A percentile compares a stretch with the other conserved stretches of the same genome.
phyloP scores from a whole-genome alignment of 1,140 invertebrate genomes.

The Dreissena polymorpha region DNA sequence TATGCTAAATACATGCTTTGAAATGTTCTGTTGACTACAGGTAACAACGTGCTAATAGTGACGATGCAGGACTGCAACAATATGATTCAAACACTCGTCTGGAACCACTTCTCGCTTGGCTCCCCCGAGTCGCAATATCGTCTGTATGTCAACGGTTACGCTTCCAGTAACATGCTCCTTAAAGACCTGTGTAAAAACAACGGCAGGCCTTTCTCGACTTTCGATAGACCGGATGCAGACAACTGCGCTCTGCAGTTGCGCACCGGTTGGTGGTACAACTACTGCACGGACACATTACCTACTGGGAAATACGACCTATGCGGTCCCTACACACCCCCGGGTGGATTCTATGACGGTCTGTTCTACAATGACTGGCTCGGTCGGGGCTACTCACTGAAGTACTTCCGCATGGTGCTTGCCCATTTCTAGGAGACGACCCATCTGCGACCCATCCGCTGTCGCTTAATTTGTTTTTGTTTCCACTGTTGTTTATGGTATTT shows the following conservation, averaged over 20 bases:
- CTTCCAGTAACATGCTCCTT: neutral
- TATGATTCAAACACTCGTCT: neutral
- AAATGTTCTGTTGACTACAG: conserved; percentile 1
- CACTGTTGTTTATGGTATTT: too few species aligned
- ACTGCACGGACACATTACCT: conserved; percentile 57
- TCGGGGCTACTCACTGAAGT: conserved; percentile 60
- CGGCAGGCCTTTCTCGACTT: conserved; percentile 55
- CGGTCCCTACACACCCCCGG: conserved; percentile 53
- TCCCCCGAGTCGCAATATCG: neutral
- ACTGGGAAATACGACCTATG: conserved; percentile 59
- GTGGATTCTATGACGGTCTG: conserved; percentile 62
- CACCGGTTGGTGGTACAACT: conserved; percentile 60
- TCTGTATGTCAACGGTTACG: conserved; percentile 53
- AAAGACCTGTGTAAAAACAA: conserved; percentile 58
- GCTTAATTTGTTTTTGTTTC: too few species aligned
- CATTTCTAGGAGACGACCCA: conserved; percentile 4
- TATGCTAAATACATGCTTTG: too few species aligned
- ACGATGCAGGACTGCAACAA: conserved; percentile 36
- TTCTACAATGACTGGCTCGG: conserved; percentile 63
- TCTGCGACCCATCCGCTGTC: too few species aligned
- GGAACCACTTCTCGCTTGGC: conserved; percentile 16
- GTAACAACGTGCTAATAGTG: conserved; percentile 26
- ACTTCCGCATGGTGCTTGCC: conserved; percentile 54
- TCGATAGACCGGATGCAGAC: conserved; percentile 53
- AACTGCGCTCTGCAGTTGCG: conserved; percentile 47